These are phyloP conservation scores for Anadara kagoshimensis DNA, from an alignment of 1,140 invertebrate genomes.

Conservation along the genomic window DNA sequence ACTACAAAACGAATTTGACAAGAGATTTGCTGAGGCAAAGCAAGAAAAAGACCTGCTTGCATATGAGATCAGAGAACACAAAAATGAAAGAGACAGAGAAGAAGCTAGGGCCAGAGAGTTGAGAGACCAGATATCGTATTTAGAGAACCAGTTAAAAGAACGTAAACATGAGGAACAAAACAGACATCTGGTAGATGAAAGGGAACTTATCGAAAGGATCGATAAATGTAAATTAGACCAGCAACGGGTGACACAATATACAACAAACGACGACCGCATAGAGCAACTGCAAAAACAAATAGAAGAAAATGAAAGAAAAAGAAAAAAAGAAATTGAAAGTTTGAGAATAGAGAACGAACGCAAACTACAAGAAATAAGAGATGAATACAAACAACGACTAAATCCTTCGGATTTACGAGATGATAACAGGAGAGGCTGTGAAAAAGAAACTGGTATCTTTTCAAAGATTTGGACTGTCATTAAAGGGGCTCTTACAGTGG, in stretches of 20 bases:
- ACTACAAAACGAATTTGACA: neutral
- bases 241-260: neutral
- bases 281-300: neutral
- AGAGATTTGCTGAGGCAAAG: neutral
- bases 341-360: neutral
- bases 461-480: neutral
- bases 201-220: neutral
- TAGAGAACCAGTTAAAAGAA: neutral
- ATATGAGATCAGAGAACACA: neutral
- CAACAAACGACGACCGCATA: neutral
- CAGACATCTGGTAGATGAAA: too few species aligned
- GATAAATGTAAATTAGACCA: neutral
- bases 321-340: neutral
- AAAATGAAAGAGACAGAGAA: neutral
- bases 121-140: neutral
- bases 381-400: neutral
- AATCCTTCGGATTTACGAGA: neutral
- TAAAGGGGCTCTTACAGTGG: neutral
- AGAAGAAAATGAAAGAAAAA: neutral
- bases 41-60: neutral
- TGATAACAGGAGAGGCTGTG: neutral
- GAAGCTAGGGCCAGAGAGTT: neutral
- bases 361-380: neutral
- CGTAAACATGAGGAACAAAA: neutral
- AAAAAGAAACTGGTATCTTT: neutral